Evolutionary conservation across 2,797 vertebrate species (phyloP).

Genomic region (Borostomias antarcticus): DNA sequence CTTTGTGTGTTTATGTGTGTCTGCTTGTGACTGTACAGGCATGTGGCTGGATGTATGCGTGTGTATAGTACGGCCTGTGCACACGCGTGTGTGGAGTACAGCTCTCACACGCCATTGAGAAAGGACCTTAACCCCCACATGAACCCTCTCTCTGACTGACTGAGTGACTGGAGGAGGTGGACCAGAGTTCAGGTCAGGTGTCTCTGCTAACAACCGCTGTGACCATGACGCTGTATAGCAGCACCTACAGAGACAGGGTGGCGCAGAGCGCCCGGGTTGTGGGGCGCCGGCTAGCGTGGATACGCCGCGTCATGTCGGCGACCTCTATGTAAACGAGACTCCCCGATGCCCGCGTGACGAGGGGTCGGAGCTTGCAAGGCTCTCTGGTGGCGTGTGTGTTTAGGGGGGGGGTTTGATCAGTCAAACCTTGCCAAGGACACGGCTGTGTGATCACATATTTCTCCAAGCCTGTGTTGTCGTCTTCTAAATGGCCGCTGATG

Average conservation of each 20-base stretch:
- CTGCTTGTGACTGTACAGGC: too few species aligned
- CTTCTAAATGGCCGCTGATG: not conserved
- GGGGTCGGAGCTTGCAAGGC: not conserved
- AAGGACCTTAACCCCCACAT: too few species aligned
- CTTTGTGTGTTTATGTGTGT: too few species aligned
- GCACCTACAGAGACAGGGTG: not conserved
- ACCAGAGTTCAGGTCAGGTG: not conserved
- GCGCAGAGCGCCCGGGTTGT: not conserved
- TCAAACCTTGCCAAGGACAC: constrained; percentile 1
- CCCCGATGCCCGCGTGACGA: not conserved
- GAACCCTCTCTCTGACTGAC: too few species aligned
- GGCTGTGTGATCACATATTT: not conserved
- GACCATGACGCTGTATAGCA: not conserved
- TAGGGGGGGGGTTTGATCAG: not conserved
- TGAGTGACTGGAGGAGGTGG: not conserved
- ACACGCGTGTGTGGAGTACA: too few species aligned
- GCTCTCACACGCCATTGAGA: too few species aligned
- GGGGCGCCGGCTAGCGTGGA: not conserved
- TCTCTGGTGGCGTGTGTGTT: not conserved
- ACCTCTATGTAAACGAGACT: not conserved
- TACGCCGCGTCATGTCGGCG: not conserved
- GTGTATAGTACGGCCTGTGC: too few species aligned
- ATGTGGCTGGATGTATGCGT: too few species aligned
- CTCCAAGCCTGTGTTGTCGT: not conserved
- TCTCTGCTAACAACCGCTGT: not conserved